These are phyloP conservation scores for Ochlodes sylvanus DNA, from an alignment of 2,888 invertebrate genomes.

Conservation along the genomic window DNA sequence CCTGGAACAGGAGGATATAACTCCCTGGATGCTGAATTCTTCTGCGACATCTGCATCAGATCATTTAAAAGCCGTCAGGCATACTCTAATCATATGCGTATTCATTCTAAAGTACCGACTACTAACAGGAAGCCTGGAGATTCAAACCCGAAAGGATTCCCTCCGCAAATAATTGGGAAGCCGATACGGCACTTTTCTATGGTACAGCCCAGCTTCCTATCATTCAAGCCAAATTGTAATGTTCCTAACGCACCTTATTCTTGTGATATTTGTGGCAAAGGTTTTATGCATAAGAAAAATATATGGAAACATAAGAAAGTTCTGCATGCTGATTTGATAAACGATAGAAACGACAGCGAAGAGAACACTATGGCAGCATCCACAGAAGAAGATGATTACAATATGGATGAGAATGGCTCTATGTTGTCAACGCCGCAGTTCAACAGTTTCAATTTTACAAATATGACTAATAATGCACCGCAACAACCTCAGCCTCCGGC, in stretches of 20 bases:
- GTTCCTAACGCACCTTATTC: slow-evolving; percentile 82
- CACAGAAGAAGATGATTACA: slow-evolving; percentile 79
- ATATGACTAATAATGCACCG: slow-evolving; percentile 61
- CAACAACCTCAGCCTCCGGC: slow-evolving; percentile 47
- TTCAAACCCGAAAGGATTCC: slow-evolving; percentile 59
- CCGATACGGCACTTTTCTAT: slow-evolving; percentile 71
- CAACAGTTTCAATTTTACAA: slow-evolving; percentile 78
- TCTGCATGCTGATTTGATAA: slow-evolving; percentile 75
- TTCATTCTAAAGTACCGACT: slow-evolving; percentile 81
- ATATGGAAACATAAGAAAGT: slow-evolving; percentile 85
- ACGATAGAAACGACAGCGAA: slow-evolving; percentile 77
- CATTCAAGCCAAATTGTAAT: slow-evolving; percentile 70
- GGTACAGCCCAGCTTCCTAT: slow-evolving; percentile 65
- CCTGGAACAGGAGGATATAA: slow-evolving; percentile 61
- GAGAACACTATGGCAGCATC: slow-evolving; percentile 82
- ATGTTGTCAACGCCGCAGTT: slow-evolving; percentile 78
- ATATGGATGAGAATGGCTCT: slow-evolving; percentile 75
- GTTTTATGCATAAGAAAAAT: slow-evolving; percentile 83
- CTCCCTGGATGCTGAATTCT: slow-evolving; percentile 70
- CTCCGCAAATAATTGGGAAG: slow-evolving; percentile 76
- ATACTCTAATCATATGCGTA: slow-evolving; percentile 83
- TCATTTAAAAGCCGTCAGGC: slow-evolving; percentile 85
- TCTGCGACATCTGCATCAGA: slow-evolving; percentile 86
- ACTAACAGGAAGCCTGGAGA: slow-evolving; percentile 76
- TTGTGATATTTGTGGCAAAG: slow-evolving; percentile 88